phyloP scores from a whole-genome alignment of 92 coral and sea anemone species.

The Ricordea florida region DNA sequence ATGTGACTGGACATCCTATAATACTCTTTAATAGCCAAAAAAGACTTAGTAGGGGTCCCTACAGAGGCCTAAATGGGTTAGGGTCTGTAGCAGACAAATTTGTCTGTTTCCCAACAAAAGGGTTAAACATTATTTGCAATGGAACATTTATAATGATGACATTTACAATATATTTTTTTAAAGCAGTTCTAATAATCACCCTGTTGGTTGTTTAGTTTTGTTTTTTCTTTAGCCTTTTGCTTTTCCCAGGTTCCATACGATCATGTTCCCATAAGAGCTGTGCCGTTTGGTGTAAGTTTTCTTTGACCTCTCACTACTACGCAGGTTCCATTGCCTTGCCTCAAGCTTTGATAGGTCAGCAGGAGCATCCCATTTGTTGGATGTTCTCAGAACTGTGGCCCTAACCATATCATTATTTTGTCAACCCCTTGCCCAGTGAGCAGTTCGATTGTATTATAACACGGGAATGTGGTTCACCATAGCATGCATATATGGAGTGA shows the following conservation, averaged over 20 bases:
- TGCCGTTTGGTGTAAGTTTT: slow-evolving; percentile 35
- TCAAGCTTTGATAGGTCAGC: slow-evolving; percentile 57
- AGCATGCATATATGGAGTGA: slow-evolving; percentile 64
- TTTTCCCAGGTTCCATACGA: slow-evolving; percentile 23
- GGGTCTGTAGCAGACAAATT: too few species aligned
- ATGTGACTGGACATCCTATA: too few species aligned
- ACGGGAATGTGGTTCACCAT: slow-evolving; percentile 53
- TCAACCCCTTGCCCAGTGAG: slow-evolving; percentile 70
- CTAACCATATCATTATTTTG: slow-evolving; percentile 57
- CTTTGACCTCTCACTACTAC: slow-evolving; percentile 33
- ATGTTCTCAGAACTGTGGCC: slow-evolving; percentile 41
- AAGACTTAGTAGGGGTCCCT: too few species aligned
- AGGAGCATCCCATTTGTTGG: slow-evolving; percentile 45
- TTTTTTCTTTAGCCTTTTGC: background rate
- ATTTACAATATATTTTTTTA: too few species aligned
- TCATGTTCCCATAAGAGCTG: slow-evolving; percentile 27
- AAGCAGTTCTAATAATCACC: too few species aligned
- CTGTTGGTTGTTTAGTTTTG: too few species aligned
- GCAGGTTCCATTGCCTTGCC: slow-evolving; percentile 64
- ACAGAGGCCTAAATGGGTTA: too few species aligned
- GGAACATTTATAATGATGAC: too few species aligned
- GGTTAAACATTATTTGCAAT: too few species aligned
- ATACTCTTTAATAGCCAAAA: too few species aligned
- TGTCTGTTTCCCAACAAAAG: too few species aligned
- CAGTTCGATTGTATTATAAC: slow-evolving; percentile 38